These are phyloP conservation scores for Nannoperca australis DNA, from an alignment of 2,797 vertebrate genomes.

Conservation along the genomic window DNA sequence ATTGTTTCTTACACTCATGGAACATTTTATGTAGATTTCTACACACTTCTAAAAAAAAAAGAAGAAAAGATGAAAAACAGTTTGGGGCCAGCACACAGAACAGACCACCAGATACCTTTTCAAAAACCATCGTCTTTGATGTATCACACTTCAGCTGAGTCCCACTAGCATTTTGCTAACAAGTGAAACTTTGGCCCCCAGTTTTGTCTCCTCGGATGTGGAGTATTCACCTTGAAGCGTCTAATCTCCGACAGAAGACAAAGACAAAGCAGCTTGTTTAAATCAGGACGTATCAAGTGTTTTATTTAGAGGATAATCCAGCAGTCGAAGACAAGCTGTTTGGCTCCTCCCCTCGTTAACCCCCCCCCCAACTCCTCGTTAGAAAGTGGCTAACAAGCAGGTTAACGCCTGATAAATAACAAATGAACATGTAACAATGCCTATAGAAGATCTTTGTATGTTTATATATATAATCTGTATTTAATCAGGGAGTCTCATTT, in stretches of 20 bases:
- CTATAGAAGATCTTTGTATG: background rate
- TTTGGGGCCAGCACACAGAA: background rate
- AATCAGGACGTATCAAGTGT: background rate
- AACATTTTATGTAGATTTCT: slow-evolving; percentile 1
- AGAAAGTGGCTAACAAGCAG: background rate
- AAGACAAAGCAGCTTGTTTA: background rate
- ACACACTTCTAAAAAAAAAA: background rate
- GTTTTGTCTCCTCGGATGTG: background rate
- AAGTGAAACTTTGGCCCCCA: background rate
- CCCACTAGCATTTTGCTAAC: background rate
- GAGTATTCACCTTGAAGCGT: background rate
- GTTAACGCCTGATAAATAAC: slow-evolving; percentile 1
- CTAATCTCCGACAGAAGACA: background rate
- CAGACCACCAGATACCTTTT: background rate
- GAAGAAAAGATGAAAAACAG: too few species aligned
- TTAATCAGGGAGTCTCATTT: background rate
- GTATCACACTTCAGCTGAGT: background rate
- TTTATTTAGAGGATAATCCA: background rate
- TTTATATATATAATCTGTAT: background rate
- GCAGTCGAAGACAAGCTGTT: background rate
- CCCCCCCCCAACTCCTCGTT: slow-evolving; percentile 7
- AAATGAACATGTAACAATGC: background rate
- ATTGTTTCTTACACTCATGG: slow-evolving; percentile 11
- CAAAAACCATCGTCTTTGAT: background rate
- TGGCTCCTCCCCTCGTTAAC: background rate